phyloP scores from a whole-genome alignment of 2,888 invertebrate genomes.

The Noctua fimbriata region DNA sequence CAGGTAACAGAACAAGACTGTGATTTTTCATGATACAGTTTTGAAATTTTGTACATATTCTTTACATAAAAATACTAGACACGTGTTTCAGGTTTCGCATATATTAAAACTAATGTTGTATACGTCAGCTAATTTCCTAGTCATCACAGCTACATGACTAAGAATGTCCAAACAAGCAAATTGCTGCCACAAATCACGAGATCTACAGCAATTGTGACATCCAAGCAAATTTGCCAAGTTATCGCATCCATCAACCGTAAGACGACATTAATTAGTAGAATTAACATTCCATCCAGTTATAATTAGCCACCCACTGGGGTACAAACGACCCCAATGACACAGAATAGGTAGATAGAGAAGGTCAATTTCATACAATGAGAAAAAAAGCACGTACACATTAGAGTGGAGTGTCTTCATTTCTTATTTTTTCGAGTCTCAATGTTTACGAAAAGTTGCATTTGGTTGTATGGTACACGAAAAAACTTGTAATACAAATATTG shows the following conservation, averaged over 20 bases:
- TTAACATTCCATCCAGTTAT: slow-evolving; percentile 71
- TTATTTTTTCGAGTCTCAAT: background rate
- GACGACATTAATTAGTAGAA: slow-evolving; percentile 72
- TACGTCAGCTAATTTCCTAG: background rate
- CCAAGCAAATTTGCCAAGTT: slow-evolving; percentile 63
- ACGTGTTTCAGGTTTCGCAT: no score
- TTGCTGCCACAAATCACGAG: slow-evolving; percentile 49
- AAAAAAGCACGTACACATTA: background rate
- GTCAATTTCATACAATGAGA: background rate
- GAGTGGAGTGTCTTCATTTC: background rate
- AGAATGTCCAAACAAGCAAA: slow-evolving; percentile 47
- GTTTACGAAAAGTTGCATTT: background rate
- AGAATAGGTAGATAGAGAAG: slow-evolving; percentile 12
- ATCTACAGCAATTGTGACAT: slow-evolving; percentile 52
- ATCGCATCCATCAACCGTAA: slow-evolving; percentile 68
- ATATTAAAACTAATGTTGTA: background rate
- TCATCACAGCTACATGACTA: background rate
- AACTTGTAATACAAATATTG: background rate
- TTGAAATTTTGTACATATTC: no score
- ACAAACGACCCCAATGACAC: slow-evolving; percentile 23
- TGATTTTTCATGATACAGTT: no score
- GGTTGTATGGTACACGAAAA: background rate
- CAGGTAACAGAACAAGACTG: no score
- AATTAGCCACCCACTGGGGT: slow-evolving; percentile 61
- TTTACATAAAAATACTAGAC: no score